Evolutionary conservation across 2,113 vertebrate genomes (phyloP), one percentile per base, ranked within the genome.

Genomic region (Hyperoodon ampullatus): DNA sequence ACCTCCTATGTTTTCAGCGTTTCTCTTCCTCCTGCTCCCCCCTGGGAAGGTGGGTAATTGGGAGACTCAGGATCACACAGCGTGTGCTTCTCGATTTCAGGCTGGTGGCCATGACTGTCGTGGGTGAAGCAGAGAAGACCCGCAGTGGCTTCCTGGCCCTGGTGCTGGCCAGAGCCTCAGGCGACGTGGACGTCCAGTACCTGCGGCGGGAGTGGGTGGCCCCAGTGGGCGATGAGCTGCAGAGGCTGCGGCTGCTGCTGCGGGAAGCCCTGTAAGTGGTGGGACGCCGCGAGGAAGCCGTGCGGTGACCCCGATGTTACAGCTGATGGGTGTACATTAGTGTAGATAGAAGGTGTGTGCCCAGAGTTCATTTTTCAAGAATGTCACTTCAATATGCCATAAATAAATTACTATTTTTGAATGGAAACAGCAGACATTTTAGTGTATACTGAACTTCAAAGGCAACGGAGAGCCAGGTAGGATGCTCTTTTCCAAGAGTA

Each of bases 151-250:
- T 99, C 92, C 99, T 99, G 66, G 99, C 99, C 50, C 90, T 99
- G 8, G 99, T 98, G 0, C 98, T 99, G 89, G 99, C 99, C 63
- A 99, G 98, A 44, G 95, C 98, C 16, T 99, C 99, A 1, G 99
- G 99, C 80, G 96, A 98, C 30, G 96, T 99, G 35, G 99, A 99
- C 61, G 94, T 99, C 68, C 99, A 99, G n/a, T 99, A 98, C 96
- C 98, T 99, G 89, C 99, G 98, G 90, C 98, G 97, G 96, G 95
- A 95, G 35, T 99, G 99, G 93, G 98, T 98, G 5, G 72, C 96
- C 18, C 98, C 98, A 14, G 94, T 93, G 84, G 33, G 84, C 11
- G 98, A 98, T 1, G 99, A 99, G 89, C 97, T 93, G 21, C 97
- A 98, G 84, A 98, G 98, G 81, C 96, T 99, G 28, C 96, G 97